Evolutionary conservation across 2,888 invertebrate species (phyloP).

Genomic region (Chloroclysta siterata): DNA sequence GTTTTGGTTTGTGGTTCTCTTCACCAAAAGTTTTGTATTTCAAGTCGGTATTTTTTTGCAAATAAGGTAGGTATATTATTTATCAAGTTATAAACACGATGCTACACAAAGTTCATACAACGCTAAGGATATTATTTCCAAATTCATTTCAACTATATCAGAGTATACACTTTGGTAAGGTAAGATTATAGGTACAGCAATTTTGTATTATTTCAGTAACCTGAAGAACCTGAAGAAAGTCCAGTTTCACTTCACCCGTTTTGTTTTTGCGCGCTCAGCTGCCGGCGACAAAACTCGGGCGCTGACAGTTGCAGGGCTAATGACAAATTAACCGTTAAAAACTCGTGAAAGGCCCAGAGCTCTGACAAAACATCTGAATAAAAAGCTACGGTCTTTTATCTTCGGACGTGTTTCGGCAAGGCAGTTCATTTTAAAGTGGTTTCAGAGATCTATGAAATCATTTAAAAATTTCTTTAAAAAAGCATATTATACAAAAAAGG

Average conservation of each 20-base stretch:
- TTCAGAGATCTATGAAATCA: neutral
- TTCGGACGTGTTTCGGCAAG: slow-evolving; percentile 64
- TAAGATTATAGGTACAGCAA: neutral
- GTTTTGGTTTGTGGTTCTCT: no score
- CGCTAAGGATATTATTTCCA: no score
- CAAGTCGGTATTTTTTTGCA: no score
- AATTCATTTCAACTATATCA: no score
- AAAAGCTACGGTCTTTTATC: slow-evolving; percentile 66
- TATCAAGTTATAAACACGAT: neutral
- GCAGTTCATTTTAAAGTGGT: slow-evolving; percentile 57
- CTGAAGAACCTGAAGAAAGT: slow-evolving; percentile 38
- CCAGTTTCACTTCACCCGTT: slow-evolving; percentile 49
- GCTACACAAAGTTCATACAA: neutral
- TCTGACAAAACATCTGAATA: slow-evolving; percentile 57
- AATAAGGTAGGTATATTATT: no score
- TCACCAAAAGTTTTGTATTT: no score
- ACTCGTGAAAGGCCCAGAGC: slow-evolving; percentile 62
- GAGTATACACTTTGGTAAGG: no score
- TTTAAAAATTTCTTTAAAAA: neutral
- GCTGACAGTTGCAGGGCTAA: slow-evolving; percentile 76
- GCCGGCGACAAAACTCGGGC: slow-evolving; percentile 55
- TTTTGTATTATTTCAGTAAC: slow-evolving; percentile 20
- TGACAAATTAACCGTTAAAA: slow-evolving; percentile 79
- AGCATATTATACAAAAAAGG: no score
- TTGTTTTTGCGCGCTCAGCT: slow-evolving; percentile 53